Evolutionary conservation across 2,888 invertebrate genomes (phyloP).

Genomic region (Cylindroiulus punctatus): DNA sequence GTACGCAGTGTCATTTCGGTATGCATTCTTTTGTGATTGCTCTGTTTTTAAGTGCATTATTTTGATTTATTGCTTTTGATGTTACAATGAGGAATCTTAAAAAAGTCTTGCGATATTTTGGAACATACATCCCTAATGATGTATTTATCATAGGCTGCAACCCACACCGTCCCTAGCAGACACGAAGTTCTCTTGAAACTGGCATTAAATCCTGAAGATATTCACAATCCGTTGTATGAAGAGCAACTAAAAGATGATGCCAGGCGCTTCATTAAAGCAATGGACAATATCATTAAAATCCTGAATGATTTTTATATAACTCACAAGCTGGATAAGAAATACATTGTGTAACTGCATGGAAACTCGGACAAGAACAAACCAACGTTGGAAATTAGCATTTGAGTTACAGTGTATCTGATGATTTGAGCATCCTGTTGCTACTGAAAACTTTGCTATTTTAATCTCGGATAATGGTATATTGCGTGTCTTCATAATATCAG

Average conservation of each 20-base stretch:
- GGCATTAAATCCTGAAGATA: slow-evolving; percentile 52
- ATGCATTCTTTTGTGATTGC: slow-evolving; percentile 59
- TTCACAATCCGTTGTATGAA: slow-evolving; percentile 55
- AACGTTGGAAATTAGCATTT: too few relatives aligned
- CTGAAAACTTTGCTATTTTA: not conserved
- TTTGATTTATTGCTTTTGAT: not conserved
- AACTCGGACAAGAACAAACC: too few relatives aligned
- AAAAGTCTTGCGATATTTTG: too few relatives aligned
- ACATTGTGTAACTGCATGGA: slow-evolving; percentile 48
- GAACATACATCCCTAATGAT: not conserved
- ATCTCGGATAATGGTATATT: not conserved
- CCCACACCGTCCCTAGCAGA: slow-evolving; percentile 54
- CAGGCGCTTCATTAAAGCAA: slow-evolving; percentile 50
- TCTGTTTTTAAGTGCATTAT: not conserved
- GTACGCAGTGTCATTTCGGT: slow-evolving; percentile 66
- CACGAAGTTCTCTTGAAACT: slow-evolving; percentile 51
- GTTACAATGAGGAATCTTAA: not conserved
- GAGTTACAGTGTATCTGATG: too few relatives aligned
- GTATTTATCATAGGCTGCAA: slow-evolving; percentile 49
- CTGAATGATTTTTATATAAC: slow-evolving; percentile 53
- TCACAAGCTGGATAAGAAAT: slow-evolving; percentile 54
- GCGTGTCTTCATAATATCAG: not conserved
- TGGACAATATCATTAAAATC: slow-evolving; percentile 53
- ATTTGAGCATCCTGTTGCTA: not conserved
- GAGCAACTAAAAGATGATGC: slow-evolving; percentile 53